Evolutionary conservation across 1,140 invertebrate species (phyloP).

Genomic region (Drosophila truncata): DNA sequence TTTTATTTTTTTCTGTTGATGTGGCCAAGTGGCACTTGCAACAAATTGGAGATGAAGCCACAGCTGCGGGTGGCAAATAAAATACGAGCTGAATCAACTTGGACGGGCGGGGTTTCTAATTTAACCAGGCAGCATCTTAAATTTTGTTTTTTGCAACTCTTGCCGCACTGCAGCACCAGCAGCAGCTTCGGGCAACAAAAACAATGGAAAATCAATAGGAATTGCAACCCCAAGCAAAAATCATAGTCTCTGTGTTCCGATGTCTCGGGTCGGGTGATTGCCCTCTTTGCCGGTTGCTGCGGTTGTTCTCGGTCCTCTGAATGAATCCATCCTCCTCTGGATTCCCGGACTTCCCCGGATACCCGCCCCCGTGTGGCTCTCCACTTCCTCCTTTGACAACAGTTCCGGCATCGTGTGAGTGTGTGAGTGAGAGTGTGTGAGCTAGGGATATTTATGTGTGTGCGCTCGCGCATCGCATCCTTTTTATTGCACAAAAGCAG

Average conservation of each 20-base stretch:
- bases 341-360: constrained; percentile 6
- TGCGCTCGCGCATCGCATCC: constrained; percentile 77
- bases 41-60: constrained; percentile 62
- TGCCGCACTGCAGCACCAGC: constrained; percentile 53
- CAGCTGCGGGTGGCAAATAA: constrained; percentile 58
- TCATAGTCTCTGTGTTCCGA: constrained; percentile 47
- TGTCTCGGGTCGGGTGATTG: constrained; percentile 69
- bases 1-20: constrained; percentile 51
- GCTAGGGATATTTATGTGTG: constrained; percentile 74
- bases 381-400: constrained; percentile 55
- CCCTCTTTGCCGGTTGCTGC: constrained; percentile 76
- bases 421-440: constrained; percentile 37
- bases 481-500: constrained; percentile 72
- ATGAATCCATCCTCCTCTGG: constrained; percentile 25
- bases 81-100: constrained; percentile 35
- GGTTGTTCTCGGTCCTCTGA: constrained; percentile 55
- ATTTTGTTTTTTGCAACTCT: constrained; percentile 36
- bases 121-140: constrained; percentile 42
- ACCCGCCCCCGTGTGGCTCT: constrained; percentile 25
- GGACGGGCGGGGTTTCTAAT: constrained; percentile 23
- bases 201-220: constrained; percentile 78
- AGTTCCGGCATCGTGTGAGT: constrained; percentile 46
- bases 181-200: constrained; percentile 16
- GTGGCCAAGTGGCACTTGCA: constrained; percentile 71
- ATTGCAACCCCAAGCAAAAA: constrained; percentile 75